Evolutionary conservation across 1,140 invertebrate species (phyloP).

Genomic region (Antheraea pernyi): DNA sequence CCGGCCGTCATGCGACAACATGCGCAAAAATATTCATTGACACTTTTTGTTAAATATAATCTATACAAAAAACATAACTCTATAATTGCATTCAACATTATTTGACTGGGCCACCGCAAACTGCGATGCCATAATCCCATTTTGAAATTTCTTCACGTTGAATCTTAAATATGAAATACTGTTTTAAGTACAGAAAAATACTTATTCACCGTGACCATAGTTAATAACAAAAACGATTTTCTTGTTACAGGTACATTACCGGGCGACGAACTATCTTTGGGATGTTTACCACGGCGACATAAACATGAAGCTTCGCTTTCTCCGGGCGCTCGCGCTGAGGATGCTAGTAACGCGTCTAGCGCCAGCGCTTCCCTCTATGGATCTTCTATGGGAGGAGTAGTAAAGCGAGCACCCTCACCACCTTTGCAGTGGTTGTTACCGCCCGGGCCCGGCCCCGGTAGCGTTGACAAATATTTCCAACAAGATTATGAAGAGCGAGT

Average conservation of each 20-base stretch:
- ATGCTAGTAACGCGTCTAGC: constrained; percentile 84
- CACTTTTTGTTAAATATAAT: neutral
- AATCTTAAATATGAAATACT: neutral
- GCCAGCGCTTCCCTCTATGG: constrained; percentile 83
- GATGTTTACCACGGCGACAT: constrained; percentile 78
- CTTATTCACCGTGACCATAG: no score
- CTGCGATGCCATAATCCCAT: no score
- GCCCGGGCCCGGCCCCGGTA: constrained; percentile 82
- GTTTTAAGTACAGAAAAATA: neutral
- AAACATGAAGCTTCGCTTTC: constrained; percentile 81
- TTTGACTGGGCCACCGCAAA: neutral
- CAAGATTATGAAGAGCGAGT: constrained; percentile 80
- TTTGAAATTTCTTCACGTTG: no score
- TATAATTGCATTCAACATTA: neutral
- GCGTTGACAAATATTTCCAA: constrained; percentile 83
- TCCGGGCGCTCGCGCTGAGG: constrained; percentile 85
- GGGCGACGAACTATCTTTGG: constrained; percentile 87
- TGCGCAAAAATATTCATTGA: constrained; percentile 14
- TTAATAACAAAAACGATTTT: neutral
- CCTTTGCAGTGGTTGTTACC: constrained; percentile 75
- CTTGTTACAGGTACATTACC: constrained; percentile 86
- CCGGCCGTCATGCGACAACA: constrained; percentile 20
- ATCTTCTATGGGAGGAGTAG: constrained; percentile 54
- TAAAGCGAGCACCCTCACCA: constrained; percentile 76
- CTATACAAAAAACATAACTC: neutral